These are phyloP conservation scores for Dufourea novaeangliae DNA, from an alignment of 1,140 invertebrate species.

Conservation along the genomic window DNA sequence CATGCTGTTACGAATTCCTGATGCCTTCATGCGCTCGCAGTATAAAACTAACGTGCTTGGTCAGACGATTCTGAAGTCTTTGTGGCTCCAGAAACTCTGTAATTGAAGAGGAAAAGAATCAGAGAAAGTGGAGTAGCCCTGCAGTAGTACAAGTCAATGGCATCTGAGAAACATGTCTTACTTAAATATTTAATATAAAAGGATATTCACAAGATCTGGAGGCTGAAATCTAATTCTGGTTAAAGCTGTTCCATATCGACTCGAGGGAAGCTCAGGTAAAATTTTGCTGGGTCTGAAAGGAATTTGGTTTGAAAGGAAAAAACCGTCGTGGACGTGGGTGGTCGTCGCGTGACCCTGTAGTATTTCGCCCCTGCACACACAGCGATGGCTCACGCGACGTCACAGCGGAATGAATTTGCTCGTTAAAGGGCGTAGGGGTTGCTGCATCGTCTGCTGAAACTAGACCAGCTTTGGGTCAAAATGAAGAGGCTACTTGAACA, in stretches of 20 bases:
- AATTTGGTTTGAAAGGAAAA: neutral
- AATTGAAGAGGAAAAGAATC: neutral
- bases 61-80: neutral
- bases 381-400: too few relatives aligned
- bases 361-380: constrained; percentile 22
- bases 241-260: neutral
- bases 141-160: too few relatives aligned
- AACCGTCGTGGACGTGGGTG: constrained; percentile 4
- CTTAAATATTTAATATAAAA: too few relatives aligned
- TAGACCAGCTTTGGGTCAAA: too few relatives aligned
- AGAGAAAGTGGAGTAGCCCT: neutral
- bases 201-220: neutral
- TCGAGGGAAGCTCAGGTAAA: neutral
- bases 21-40: constrained; percentile 2
- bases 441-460: too few relatives aligned
- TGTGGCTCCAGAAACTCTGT: too few relatives aligned
- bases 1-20: constrained; percentile 37
- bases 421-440: neutral
- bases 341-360: constrained; percentile 17
- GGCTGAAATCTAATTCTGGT: neutral
- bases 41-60: neutral
- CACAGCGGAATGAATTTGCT: neutral
- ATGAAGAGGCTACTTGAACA: neutral
- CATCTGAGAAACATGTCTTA: too few relatives aligned
- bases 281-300: neutral